Base-by-base conservation (phyloP, 2,797 vertebrate genomes). In the Chaunax sp. region DNA sequence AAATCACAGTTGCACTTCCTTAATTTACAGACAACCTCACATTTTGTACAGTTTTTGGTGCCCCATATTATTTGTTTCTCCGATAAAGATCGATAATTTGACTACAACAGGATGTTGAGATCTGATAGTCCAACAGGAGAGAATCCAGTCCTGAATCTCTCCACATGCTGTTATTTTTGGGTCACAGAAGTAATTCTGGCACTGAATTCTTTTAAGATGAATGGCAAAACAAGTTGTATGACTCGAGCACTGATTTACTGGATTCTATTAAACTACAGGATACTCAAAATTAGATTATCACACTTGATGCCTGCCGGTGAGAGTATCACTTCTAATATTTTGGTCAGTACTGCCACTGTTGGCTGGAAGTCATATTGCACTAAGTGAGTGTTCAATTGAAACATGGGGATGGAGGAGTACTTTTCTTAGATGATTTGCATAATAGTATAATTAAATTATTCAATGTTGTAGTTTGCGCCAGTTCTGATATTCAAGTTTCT, bases 261-360 rank as follows among this genome's bases (percentile, higher is more conserved):
- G 0, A 49, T 11, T 44, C 50, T 52, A 14, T 7, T 22, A 5
- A 57, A 33, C 6, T 2, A n/a, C 23, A 28, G 4, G 22, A 0
- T 3, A 46, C 40, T 45, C 20, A 67, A 40, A 46, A 4, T 11
- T 38, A 28, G 28, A 18, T 38, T 18, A 45, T 35, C n/a, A 40
- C 20, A 16, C 1, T 7, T 44, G n/a, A 6, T 57, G 6, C 20
- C 44, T 46, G 43, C 18, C 19, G 33, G 33, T 35, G n/a, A n/a
- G n/a, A n/a, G n/a, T n/a, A n/a, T n/a, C n/a, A n/a, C n/a, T 12
- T 38, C 15, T 57, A 46, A 54, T 10, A 28, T 50, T 16, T 10
- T 4, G 16, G 44, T n/a, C 64, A 51, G 46, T 59, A 19, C 68
- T 82, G 77, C 67, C 35, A 23, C n/a, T 6, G 1, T 6, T 77